Conservation (phyloP, 1,140 invertebrate species). For the Trachymyrmex cornetzi region DNA sequence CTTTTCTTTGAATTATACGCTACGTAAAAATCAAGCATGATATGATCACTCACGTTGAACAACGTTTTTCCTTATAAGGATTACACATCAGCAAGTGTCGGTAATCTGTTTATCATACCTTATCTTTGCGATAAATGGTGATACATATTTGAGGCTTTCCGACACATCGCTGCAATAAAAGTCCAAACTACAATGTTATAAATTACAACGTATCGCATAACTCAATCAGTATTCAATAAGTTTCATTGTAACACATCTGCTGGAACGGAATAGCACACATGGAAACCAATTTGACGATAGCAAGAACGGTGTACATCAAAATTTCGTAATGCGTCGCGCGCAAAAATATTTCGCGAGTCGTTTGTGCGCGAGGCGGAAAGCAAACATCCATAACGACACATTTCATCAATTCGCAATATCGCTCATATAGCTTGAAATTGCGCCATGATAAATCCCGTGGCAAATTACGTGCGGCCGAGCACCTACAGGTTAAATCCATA, state of each 20-base stretch:
- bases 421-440: slow-evolving; percentile 63
- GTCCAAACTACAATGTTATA: slow-evolving; percentile 26
- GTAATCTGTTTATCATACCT: neutral
- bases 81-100: neutral
- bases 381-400: slow-evolving; percentile 63
- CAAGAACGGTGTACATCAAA: slow-evolving; percentile 54
- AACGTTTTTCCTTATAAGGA: neutral
- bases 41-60: neutral
- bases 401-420: slow-evolving; percentile 66
- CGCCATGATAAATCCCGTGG: slow-evolving; percentile 66
- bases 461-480: slow-evolving; percentile 65
- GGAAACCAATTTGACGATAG: slow-evolving; percentile 48
- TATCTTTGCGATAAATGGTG: neutral
- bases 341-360: slow-evolving; percentile 64
- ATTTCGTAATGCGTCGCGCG: slow-evolving; percentile 52
- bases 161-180: neutral
- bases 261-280: slow-evolving; percentile 5
- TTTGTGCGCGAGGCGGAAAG: slow-evolving; percentile 62
- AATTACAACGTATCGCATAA: slow-evolving; percentile 42
- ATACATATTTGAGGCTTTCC: neutral
- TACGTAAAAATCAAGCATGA: neutral
- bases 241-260: slow-evolving; percentile 44
- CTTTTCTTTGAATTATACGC: neutral
- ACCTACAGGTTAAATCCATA: slow-evolving; percentile 54
- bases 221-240: slow-evolving; percentile 61